Evolutionary conservation across 2,113 vertebrate genomes (phyloP).

Genomic region (Procapra przewalskii): DNA sequence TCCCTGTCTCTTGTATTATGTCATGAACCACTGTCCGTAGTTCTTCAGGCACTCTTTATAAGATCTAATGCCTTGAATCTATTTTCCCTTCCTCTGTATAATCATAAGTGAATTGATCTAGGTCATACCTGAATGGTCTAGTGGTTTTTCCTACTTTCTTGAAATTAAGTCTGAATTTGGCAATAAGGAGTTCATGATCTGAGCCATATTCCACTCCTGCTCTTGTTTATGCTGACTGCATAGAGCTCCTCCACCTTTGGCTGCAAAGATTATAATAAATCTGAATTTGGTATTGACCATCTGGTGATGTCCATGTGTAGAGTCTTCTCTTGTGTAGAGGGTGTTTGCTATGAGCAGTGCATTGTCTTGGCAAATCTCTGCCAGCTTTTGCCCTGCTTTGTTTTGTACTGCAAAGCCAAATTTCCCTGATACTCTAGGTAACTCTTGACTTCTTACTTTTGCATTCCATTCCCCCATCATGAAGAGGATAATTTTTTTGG

Average conservation of each 20-base stretch:
- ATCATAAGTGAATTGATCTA: neutral
- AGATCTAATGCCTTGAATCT: neutral
- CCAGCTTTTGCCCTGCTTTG: accelerated
- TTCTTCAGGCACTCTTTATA: neutral
- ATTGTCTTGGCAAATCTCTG: neutral
- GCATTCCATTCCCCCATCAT: neutral
- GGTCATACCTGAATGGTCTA: neutral
- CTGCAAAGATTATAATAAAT: neutral
- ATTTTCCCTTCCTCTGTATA: neutral
- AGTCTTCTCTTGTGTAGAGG: neutral
- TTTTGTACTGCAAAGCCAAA: neutral
- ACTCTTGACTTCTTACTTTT: neutral
- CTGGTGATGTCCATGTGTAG: neutral
- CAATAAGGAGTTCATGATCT: neutral
- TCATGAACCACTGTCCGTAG: neutral
- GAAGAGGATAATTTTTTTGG: neutral
- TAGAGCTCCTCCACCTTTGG: neutral
- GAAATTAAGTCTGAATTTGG: neutral
- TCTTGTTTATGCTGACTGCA: neutral
- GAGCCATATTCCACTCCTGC: neutral
- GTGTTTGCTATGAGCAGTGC: neutral
- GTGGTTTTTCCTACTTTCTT: neutral
- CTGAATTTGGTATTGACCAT: neutral
- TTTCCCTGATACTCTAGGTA: neutral
- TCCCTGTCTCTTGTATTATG: neutral